Evolutionary conservation across 2,797 vertebrate genomes (phyloP), one percentile per base, ranked within the genome.

Genomic region (Euphonia xanthogaster): DNA sequence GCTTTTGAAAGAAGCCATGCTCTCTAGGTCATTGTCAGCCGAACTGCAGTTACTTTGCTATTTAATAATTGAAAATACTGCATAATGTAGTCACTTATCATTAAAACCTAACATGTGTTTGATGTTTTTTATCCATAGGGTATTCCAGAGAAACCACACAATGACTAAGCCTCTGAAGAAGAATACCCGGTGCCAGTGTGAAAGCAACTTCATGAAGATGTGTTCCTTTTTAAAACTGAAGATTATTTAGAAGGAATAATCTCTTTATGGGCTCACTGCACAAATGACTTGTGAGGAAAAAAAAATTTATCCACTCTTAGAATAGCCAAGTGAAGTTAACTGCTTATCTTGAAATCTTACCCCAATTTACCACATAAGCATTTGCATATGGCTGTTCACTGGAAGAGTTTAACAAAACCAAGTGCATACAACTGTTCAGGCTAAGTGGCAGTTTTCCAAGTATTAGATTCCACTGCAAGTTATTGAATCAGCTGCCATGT

Each of bases 101-200:
- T 70, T 79, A 71, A 90, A 89, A 33, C 74, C n/a, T 82, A 85
- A 81, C 21, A 1, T 21, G 40, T 71, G 39, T 63, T 42, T 54
- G 9, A n/a, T 79, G 60, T 71, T 88, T 73, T 89, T 88, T 55
- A 24, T 70, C 67, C 45, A 13, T 79, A 99, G 99, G 99, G 98
- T 30, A 98, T 98, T 58, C 97, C 98, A 2, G 99, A 99, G 94
- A 99, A 99, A 96, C 98, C 98, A 51, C 99, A 99, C 96, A 99
- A 97, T 57, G 99, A 99, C 94, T 99, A 98, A 98, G 31, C 35
- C 79, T 58, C 67, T 23, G 55, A 51, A 53, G 31, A 47, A 53
- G 30, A 89, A 62, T 68, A 22, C 88, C 40, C 1, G 3, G 61
- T 84, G 91, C 92, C 87, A 91, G 93, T 55, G 77, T 86, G 83